Evolutionary conservation across 2,113 vertebrate species (phyloP).

Genomic region (Anseranas semipalmata): DNA sequence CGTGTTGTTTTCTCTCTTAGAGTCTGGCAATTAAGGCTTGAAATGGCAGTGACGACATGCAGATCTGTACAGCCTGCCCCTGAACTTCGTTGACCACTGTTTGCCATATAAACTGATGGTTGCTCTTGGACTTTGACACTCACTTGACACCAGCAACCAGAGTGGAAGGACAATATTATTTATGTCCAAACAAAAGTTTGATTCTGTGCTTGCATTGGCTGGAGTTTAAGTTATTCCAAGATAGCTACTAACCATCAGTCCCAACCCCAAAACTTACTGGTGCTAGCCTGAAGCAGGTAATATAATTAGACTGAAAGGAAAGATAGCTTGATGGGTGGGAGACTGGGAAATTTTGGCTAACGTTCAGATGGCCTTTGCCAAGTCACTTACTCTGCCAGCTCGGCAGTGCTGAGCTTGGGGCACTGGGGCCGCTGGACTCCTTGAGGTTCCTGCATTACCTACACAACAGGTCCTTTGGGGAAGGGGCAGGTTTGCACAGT

Average conservation of each 20-base stretch:
- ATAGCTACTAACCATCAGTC: background rate
- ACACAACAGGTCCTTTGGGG: background rate
- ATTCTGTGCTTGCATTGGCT: background rate
- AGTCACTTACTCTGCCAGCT: background rate
- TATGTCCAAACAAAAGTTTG: background rate
- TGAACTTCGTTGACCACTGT: background rate
- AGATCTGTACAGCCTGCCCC: background rate
- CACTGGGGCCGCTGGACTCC: background rate
- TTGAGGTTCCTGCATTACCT: background rate
- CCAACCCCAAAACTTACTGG: background rate
- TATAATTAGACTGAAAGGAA: background rate
- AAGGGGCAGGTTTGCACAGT: background rate
- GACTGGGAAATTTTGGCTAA: background rate
- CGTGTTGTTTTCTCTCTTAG: background rate
- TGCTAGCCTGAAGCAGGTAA: background rate
- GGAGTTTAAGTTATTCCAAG: background rate
- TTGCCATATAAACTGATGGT: background rate
- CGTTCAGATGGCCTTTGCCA: background rate
- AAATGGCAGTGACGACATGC: background rate
- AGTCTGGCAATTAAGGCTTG: background rate
- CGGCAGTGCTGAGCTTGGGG: background rate
- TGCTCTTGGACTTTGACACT: slow-evolving; percentile 6
- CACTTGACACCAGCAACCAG: background rate
- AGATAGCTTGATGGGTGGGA: background rate
- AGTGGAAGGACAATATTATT: background rate